These are phyloP conservation scores for Gryllus longicercus DNA, from an alignment of 2,888 invertebrate species.

Conservation along the genomic window DNA sequence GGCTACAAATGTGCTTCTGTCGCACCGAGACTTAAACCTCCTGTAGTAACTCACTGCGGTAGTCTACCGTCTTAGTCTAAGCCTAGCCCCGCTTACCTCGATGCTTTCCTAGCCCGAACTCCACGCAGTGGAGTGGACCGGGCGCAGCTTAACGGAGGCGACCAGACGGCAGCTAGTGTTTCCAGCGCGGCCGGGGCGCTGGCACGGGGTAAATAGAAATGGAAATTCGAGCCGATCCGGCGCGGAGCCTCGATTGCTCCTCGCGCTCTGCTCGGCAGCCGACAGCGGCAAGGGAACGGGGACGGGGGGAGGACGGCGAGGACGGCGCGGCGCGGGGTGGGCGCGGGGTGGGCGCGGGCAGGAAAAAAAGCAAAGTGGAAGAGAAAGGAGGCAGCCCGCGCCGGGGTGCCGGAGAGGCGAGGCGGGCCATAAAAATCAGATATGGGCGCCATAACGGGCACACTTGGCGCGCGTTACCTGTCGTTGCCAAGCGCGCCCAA, in stretches of 20 bases:
- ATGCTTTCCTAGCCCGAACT: not conserved
- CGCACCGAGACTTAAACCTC: not conserved
- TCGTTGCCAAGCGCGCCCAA: conserved; percentile 5
- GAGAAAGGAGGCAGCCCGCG: conserved; percentile 17
- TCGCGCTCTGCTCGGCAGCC: not conserved
- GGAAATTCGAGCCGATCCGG: conserved; percentile 2
- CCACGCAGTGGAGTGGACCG: not conserved
- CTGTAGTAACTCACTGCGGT: not conserved
- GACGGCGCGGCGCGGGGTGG: not conserved
- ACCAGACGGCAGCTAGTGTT: too few relatives aligned
- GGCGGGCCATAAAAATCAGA: conserved; percentile 17
- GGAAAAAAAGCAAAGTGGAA: conserved; percentile 17
- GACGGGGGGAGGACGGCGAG: too few relatives aligned
- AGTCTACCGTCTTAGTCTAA: not conserved
- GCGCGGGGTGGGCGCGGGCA: not conserved
- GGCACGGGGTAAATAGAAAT: conserved; percentile 6
- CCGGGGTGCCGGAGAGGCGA: not conserved
- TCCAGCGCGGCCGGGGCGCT: not conserved
- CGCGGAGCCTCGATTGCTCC: not conserved
- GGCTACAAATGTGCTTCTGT: too few relatives aligned
- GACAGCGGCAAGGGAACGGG: not conserved
- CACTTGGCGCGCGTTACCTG: conserved; percentile 17
- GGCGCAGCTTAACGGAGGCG: too few relatives aligned
- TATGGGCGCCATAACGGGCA: conserved; percentile 17
- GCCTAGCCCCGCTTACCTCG: not conserved